Percentiles rank a stretch among this genome's conserved stretches.
These are phyloP conservation scores for Malacoraja senta DNA, from an alignment of 2,797 vertebrate genomes.

Conservation along the genomic window DNA sequence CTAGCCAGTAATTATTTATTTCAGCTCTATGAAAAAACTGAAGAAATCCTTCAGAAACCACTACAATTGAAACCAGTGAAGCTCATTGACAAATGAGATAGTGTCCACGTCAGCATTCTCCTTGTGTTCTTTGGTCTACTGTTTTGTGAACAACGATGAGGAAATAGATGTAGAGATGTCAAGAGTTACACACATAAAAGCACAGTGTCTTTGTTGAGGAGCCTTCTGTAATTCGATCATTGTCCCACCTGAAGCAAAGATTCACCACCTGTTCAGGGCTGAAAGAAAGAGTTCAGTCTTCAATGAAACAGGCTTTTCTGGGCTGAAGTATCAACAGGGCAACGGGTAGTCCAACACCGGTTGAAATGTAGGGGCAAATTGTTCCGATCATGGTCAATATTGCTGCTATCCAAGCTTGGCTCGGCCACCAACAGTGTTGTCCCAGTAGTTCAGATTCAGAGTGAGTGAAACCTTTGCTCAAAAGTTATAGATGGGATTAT, in stretches of 20 bases:
- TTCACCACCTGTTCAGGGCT: constrained; percentile 48
- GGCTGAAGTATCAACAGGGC: constrained; percentile 44
- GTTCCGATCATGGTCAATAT: constrained; percentile 55
- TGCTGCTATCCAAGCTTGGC: constrained; percentile 57
- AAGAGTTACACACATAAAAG: constrained; percentile 71
- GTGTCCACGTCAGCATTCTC: constrained; percentile 66
- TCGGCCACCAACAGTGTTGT: constrained; percentile 49
- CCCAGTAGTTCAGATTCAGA: constrained; percentile 51
- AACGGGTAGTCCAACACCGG: constrained; percentile 57
- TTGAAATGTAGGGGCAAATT: constrained; percentile 49
- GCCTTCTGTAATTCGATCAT: constrained; percentile 40
- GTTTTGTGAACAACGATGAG: constrained; percentile 78
- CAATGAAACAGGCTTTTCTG: constrained; percentile 45
- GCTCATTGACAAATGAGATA: constrained; percentile 50
- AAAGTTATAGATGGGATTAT: constrained; percentile 54
- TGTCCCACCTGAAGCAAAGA: constrained; percentile 53
- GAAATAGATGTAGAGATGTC: constrained; percentile 72
- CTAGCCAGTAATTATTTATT: constrained; percentile 44
- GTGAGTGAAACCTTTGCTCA: constrained; percentile 52
- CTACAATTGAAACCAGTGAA: constrained; percentile 47
- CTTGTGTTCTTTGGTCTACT: constrained; percentile 96
- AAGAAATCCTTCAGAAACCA: constrained; percentile 46
- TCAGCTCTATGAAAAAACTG: constrained; percentile 52
- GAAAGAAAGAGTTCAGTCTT: constrained; percentile 60
- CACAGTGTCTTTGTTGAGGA: constrained; percentile 55